Evolutionary conservation across 2,797 vertebrate species (phyloP).

Genomic region (Liparis tanakae): DNA sequence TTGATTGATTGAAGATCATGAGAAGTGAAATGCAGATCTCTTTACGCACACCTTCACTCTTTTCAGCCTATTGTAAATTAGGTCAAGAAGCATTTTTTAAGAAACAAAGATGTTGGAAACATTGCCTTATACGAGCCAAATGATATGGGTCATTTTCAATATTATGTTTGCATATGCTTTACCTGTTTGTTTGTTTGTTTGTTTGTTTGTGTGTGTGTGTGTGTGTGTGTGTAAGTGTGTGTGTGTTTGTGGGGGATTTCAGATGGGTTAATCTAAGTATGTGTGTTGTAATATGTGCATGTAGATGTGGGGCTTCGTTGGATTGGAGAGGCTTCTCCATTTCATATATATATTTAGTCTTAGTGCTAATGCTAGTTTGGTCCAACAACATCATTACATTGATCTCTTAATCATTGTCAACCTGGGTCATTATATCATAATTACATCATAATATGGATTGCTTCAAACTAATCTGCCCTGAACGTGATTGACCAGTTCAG

Average conservation of each 20-base stretch:
- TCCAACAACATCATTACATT: neutral
- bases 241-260: neutral
- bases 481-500: conserved; percentile 2
- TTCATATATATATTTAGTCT: neutral
- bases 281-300: neutral
- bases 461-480: conserved; percentile 8
- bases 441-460: conserved; percentile 6
- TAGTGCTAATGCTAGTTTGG: neutral
- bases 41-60: too few relatives aligned
- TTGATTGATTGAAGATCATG: neutral
- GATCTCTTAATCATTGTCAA: neutral
- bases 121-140: neutral
- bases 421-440: conserved; percentile 10
- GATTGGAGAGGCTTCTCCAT: neutral
- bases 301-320: too few relatives aligned
- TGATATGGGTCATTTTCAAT: neutral
- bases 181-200: neutral
- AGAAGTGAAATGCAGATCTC: neutral
- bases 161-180: neutral
- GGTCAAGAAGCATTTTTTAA: too few relatives aligned
- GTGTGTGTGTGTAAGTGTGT: neutral
- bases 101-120: too few relatives aligned
- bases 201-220: neutral
- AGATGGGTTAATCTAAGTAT: neutral
- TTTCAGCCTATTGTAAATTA: too few relatives aligned